Conservation (phyloP, 1,140 invertebrate genomes). For the Drosophila kikkawai region DNA sequence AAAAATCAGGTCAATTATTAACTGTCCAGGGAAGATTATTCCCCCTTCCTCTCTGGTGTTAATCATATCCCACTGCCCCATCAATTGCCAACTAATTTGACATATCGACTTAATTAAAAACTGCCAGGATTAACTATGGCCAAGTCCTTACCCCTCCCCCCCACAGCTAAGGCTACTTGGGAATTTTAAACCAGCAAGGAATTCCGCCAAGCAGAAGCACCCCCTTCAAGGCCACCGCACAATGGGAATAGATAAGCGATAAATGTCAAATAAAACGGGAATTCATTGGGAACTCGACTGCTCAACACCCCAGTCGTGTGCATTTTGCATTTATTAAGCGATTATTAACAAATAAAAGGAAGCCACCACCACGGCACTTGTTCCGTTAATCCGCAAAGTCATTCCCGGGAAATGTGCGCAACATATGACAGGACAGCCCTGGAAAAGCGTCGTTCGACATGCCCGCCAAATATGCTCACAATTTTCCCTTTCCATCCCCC, state of each 20-base stretch:
- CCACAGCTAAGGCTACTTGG: conserved; percentile 64
- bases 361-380: conserved; percentile 45
- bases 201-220: conserved; percentile 20
- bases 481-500: conserved; percentile 40
- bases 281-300: conserved; percentile 11
- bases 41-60: not conserved
- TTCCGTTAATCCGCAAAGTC: conserved; percentile 80
- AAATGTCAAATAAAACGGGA: conserved; percentile 70
- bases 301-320: conserved; percentile 42
- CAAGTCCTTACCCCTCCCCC: conserved; percentile 1
- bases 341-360: conserved; percentile 83
- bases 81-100: conserved; percentile 79
- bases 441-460: conserved; percentile 44
- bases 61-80: conserved; percentile 12
- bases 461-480: conserved; percentile 83
- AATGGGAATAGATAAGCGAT: conserved; percentile 77
- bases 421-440: conserved; percentile 75
- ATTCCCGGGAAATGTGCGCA: conserved; percentile 75
- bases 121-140: not conserved
- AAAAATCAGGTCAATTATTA: not conserved
- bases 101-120: conserved; percentile 76
- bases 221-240: conserved; percentile 33
- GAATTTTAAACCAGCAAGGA: conserved; percentile 61
- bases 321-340: conserved; percentile 85
- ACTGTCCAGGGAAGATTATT: not conserved